These are phyloP conservation scores for Morelia viridis DNA, from an alignment of 2,797 vertebrate species.

Conservation along the genomic window DNA sequence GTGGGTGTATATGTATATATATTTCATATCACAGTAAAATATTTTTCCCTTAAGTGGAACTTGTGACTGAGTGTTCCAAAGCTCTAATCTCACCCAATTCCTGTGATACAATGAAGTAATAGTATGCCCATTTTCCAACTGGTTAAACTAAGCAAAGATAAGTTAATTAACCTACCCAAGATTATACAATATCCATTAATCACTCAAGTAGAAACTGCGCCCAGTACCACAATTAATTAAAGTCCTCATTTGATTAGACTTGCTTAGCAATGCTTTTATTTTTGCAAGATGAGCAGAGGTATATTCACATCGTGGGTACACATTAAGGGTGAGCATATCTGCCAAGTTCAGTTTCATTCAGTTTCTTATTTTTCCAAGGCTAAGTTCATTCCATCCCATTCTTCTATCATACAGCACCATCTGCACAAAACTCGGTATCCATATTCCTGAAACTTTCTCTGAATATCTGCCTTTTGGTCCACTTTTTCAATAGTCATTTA, in stretches of 20 bases:
- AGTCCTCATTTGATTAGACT: constrained; percentile 37
- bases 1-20: background rate
- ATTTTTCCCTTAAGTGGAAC: constrained; percentile 37
- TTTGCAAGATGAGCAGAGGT: background rate
- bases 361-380: background rate
- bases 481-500: background rate
- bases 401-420: background rate
- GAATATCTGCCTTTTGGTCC: background rate
- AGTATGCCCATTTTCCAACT: constrained; percentile 48
- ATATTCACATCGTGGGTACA: background rate
- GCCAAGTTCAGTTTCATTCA: background rate
- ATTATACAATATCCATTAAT: constrained; percentile 30
- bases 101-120: constrained; percentile 45
- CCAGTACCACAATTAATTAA: constrained; percentile 35
- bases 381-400: background rate
- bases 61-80: constrained; percentile 22
- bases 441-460: background rate
- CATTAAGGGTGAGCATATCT: background rate
- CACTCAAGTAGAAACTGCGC: constrained; percentile 21
- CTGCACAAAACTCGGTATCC: background rate
- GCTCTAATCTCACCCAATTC: constrained; percentile 29
- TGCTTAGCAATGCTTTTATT: background rate
- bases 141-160: constrained; percentile 47
- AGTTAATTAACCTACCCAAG: constrained; percentile 46
- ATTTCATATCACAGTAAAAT: constrained; percentile 35